A percentile compares a stretch with the other conserved stretches of the same genome.
These are phyloP conservation scores for Cavia aperea DNA, from an alignment of 2,113 vertebrate species.

Conservation along the genomic window DNA sequence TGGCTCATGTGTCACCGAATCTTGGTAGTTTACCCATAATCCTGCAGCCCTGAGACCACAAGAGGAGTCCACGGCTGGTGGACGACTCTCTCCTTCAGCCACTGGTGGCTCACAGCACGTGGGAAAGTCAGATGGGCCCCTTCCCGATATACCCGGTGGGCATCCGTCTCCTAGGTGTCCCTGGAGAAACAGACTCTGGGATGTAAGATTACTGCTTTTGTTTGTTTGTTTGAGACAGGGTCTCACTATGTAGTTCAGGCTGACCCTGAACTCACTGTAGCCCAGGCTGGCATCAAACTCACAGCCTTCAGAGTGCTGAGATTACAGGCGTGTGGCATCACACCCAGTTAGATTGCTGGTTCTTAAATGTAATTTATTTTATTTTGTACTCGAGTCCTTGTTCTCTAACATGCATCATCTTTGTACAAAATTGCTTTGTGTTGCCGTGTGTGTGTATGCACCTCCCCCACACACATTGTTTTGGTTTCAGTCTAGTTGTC, in stretches of 20 bases:
- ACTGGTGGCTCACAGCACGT: rapidly evolving
- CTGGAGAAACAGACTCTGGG: rapidly evolving
- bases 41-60: rapidly evolving
- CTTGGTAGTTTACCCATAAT: rapidly evolving
- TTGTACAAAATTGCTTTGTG: not conserved
- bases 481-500: not conserved
- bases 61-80: not conserved
- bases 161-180: not conserved
- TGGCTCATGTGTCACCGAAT: rapidly evolving
- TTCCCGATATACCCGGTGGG: rapidly evolving
- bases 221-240: not conserved
- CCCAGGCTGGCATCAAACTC: not conserved
- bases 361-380: not conserved
- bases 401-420: not conserved
- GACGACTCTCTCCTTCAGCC: too few species aligned
- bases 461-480: not conserved
- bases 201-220: not conserved
- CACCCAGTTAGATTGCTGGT: too few species aligned
- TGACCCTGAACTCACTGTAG: not conserved
- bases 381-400: too few species aligned
- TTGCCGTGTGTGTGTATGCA: rapidly evolving
- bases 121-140: rapidly evolving
- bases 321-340: not conserved
- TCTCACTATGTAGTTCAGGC: not conserved
- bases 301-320: not conserved